Conservation (phyloP, 2,888 invertebrate species). For the Patella pellucida region DNA sequence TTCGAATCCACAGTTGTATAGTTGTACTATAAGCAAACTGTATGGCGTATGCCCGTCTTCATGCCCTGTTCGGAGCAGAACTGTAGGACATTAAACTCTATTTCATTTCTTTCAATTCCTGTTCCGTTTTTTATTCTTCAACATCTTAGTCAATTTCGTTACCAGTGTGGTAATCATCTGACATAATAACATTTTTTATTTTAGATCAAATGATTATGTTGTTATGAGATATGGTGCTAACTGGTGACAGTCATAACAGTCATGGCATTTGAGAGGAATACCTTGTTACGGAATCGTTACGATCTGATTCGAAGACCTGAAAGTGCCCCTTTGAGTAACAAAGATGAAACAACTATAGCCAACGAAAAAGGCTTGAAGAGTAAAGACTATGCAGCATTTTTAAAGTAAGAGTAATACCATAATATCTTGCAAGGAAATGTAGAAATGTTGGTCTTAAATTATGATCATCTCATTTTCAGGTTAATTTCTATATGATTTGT, state of each 20-base stretch:
- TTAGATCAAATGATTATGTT: not conserved
- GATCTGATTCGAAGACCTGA: slow-evolving; percentile 50
- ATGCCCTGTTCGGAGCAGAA: not conserved
- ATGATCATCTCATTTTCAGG: no score
- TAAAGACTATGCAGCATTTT: slow-evolving; percentile 66
- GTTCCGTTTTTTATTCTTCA: not conserved
- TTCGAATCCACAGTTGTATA: no score
- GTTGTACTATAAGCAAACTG: no score
- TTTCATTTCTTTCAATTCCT: not conserved
- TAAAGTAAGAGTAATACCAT: slow-evolving; percentile 50
- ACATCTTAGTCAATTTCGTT: no score
- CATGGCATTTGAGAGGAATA: slow-evolving; percentile 57
- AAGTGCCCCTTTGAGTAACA: slow-evolving; percentile 48
- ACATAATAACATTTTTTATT: not conserved
- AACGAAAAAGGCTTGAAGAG: slow-evolving; percentile 39
- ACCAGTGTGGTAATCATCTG: no score
- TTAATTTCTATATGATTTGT: no score
- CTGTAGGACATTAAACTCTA: not conserved
- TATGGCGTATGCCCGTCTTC: not conserved
- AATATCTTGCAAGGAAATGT: no score
- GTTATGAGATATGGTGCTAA: slow-evolving; percentile 51
- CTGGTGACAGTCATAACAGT: slow-evolving; percentile 54
- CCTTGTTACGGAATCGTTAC: slow-evolving; percentile 57
- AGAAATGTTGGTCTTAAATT: no score
- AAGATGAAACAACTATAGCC: slow-evolving; percentile 36